phyloP scores from a whole-genome alignment of 1,140 invertebrate species.

The Vanessa atalanta region DNA sequence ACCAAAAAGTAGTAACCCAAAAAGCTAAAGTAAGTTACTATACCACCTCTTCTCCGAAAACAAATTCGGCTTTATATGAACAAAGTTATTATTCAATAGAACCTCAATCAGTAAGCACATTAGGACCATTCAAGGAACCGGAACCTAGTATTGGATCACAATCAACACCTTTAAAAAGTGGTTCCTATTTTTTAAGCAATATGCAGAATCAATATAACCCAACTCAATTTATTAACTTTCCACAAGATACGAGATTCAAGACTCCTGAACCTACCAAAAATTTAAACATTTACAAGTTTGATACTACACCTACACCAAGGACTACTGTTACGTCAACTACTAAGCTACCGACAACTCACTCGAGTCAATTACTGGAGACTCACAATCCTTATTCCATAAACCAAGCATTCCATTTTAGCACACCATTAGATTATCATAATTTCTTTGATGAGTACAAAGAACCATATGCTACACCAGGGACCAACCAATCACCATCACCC shows the following conservation, averaged over 20 bases:
- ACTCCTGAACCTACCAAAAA: slow-evolving; percentile 36
- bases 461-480: slow-evolving; percentile 49
- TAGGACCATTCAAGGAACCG: slow-evolving; percentile 52
- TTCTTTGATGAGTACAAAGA: slow-evolving; percentile 71
- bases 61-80: slow-evolving; percentile 53
- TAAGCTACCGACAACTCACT: slow-evolving; percentile 57
- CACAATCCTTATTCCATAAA: slow-evolving; percentile 78
- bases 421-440: slow-evolving; percentile 72
- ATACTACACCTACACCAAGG: slow-evolving; percentile 50
- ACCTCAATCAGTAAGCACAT: slow-evolving; percentile 64
- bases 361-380: slow-evolving; percentile 67
- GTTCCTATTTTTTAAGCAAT: slow-evolving; percentile 63
- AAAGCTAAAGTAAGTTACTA: slow-evolving; percentile 68
- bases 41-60: slow-evolving; percentile 60
- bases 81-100: slow-evolving; percentile 72
- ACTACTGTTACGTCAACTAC: slow-evolving; percentile 53
- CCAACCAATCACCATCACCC: slow-evolving; percentile 32
- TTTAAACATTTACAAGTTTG: slow-evolving; percentile 39
- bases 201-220: slow-evolving; percentile 53
- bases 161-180: slow-evolving; percentile 47
- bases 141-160: slow-evolving; percentile 36
- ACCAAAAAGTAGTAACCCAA: slow-evolving; percentile 55
- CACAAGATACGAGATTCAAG: slow-evolving; percentile 45
- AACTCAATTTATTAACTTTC: slow-evolving; percentile 54
- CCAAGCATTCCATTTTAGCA: slow-evolving; percentile 75